Conservation (phyloP, 2,797 vertebrate species). For the Echiichthys vipera region DNA sequence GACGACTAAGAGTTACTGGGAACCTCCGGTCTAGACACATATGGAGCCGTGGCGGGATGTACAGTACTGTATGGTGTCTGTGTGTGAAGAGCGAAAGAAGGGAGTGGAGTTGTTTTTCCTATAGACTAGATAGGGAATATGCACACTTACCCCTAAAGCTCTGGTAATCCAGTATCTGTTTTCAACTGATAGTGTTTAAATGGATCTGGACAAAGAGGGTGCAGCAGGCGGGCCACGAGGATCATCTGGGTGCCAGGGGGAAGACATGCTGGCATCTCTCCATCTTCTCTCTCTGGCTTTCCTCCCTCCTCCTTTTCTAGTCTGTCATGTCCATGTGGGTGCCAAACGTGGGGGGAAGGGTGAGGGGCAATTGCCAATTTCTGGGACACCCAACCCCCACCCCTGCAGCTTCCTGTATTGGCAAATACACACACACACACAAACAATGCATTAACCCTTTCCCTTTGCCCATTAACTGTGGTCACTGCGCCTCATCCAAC, state of each 20-base stretch:
- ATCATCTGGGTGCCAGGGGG: slow-evolving; percentile 56
- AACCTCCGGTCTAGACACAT: slow-evolving; percentile 61
- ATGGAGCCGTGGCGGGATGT: slow-evolving; percentile 31
- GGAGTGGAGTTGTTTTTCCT: slow-evolving; percentile 11
- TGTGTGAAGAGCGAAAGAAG: not conserved
- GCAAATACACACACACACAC: slow-evolving; percentile 34
- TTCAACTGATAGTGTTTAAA: slow-evolving; percentile 67
- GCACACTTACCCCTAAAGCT: slow-evolving; percentile 16
- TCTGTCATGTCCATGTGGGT: slow-evolving; percentile 58
- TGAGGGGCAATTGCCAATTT: slow-evolving; percentile 54
- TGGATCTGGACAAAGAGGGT: slow-evolving; percentile 42
- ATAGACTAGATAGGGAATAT: slow-evolving; percentile 21
- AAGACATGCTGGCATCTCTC: slow-evolving; percentile 58
- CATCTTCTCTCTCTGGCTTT: slow-evolving; percentile 34
- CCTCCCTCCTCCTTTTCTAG: slow-evolving; percentile 27
- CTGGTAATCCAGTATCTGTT: slow-evolving; percentile 73
- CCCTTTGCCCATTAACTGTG: slow-evolving; percentile 28
- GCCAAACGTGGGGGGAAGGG: slow-evolving; percentile 33
- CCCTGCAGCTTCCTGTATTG: slow-evolving; percentile 37
- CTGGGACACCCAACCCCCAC: slow-evolving; percentile 55
- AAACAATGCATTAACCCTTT: slow-evolving; percentile 21
- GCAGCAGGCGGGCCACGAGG: slow-evolving; percentile 41
- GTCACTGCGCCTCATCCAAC: slow-evolving; percentile 7
- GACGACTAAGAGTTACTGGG: slow-evolving; percentile 29
- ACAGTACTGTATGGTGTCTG: slow-evolving; percentile 3